Conservation (phyloP, 2,797 vertebrate species). For the Limosa lapponica region DNA sequence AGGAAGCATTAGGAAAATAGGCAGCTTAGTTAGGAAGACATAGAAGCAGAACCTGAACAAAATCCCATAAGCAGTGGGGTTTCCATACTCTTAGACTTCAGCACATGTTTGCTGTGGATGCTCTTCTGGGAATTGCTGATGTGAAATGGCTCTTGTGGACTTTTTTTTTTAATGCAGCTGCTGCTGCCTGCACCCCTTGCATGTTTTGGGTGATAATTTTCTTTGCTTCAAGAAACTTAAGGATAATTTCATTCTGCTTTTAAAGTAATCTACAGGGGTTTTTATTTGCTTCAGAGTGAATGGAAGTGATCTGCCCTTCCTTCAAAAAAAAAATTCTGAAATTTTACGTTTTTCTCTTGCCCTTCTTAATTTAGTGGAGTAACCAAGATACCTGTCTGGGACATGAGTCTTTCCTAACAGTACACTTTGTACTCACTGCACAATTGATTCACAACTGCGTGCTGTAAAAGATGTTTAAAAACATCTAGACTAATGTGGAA, state of each 20-base stretch:
- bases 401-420: not conserved
- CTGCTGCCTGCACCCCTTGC: not conserved
- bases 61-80: not conserved
- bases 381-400: not conserved
- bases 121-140: not conserved
- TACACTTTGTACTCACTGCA: not conserved
- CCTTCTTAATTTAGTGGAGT: not conserved
- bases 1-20: not conserved
- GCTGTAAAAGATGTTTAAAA: not conserved
- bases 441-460: not conserved
- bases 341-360: not conserved
- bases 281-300: not conserved
- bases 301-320: not conserved
- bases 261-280: rapidly evolving
- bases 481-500: constrained; percentile 15
- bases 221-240: not conserved
- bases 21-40: not conserved
- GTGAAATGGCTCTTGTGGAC: not conserved
- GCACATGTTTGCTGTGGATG: not conserved
- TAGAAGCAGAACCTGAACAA: not conserved
- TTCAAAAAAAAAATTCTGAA: not conserved
- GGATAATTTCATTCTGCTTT: not conserved
- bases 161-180: not conserved
- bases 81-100: not conserved
- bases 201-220: not conserved